A percentile compares a stretch with the other conserved stretches of the same genome.
Conservation (phyloP, 2,797 vertebrate species). For the Hypotaenidia okinawae region DNA sequence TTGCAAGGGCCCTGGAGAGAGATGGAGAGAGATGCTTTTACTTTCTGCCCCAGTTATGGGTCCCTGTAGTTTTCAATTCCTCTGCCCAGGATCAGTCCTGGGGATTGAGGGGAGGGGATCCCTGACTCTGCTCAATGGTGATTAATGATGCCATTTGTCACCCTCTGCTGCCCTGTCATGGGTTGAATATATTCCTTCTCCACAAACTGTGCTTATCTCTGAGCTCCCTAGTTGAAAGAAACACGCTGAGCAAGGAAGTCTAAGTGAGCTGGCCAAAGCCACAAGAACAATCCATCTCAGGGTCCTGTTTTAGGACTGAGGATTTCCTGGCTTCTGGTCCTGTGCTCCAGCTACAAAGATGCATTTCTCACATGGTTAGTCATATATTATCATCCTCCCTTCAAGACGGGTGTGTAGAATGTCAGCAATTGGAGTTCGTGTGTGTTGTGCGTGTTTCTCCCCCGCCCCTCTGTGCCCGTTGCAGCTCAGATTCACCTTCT, state of each 20-base stretch:
- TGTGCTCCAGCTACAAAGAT: not conserved
- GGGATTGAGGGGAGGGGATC: not conserved
- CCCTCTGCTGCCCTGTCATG: not conserved
- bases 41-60: fast-evolving
- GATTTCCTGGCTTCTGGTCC: not conserved
- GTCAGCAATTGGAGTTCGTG: not conserved
- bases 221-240: not conserved
- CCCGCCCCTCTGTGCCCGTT: fast-evolving
- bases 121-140: not conserved
- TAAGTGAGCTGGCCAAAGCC: not conserved
- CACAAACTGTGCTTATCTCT: not conserved
- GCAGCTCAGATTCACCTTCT: not conserved
- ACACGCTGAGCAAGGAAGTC: not conserved
- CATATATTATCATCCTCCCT: not conserved
- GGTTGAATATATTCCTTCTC: not conserved
- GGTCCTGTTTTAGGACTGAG: not conserved
- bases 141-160: fast-evolving
- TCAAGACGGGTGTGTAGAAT: not conserved
- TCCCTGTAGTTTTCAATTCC: not conserved
- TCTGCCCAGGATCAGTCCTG: not conserved
- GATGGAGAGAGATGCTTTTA: not conserved
- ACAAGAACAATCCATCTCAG: not conserved
- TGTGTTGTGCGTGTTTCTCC: too few relatives aligned
- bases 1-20: not conserved
- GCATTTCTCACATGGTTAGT: not conserved